Evolutionary conservation across 2,797 vertebrate species (phyloP), one percentile per base, ranked within the genome.

Genomic region (Lophura swinhoii): DNA sequence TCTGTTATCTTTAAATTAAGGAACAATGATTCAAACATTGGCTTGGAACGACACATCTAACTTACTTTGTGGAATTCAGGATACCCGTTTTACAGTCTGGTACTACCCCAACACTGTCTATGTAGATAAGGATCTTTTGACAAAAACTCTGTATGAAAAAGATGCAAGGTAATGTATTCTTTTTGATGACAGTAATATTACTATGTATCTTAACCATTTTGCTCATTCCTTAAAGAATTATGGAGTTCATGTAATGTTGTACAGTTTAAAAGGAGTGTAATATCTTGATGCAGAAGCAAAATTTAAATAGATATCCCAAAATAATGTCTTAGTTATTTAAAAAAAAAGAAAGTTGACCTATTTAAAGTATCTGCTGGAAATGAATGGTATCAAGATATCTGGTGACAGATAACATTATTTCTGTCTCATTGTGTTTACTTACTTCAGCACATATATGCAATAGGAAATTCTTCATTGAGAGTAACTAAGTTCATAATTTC

Each of bases 31-130:
- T 67, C 98, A 99, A 93, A 98, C 98, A 33, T 94, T 99, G 97
- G 98, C 98, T 10, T 99, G 99, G 99, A 99, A 98, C 59, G 98
- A 99, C 95, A 94, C 97, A 0, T 98, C 98, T 68, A 99, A 99
- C 97, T 98, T 99, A 89, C 97, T 99, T 15, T 99, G 99, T 97
- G 99, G 98, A 66, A 98, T 99, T 91, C 99, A 99, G 83, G 99
- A 99, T 88, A 98, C 95, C 86, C 98, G 95, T 73, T 97, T 99
- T 68, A 98, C 98, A 3, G 98, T 99, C 90, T 99, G 99, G 99
- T 99, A 98, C 95, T 99, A 99, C 87, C 99, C 99, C 23, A 98
- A 97, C 86, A 97, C 97, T 0, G 98, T 99, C 88, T 99, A 99
- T 67, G 98, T 98, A 60, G 99, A 99, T 96, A 99, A 98, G 97